Evolutionary conservation across 2,113 vertebrate species (phyloP).

Genomic region (Manacus vitellinus): DNA sequence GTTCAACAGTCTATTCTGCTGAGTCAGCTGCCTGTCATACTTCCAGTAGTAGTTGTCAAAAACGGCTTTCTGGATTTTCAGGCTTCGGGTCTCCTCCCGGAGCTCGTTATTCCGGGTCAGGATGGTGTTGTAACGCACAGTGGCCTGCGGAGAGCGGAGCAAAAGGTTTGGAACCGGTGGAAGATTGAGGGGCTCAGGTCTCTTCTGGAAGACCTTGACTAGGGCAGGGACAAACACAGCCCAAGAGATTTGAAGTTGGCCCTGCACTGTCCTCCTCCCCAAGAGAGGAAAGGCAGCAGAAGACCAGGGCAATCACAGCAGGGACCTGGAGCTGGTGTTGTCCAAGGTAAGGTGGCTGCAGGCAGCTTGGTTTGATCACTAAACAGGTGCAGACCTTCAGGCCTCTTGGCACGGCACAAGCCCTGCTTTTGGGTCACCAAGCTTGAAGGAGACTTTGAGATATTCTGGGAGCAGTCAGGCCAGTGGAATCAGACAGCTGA

Average conservation of each 20-base stretch:
- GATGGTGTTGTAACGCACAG: neutral
- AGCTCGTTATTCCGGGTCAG: neutral
- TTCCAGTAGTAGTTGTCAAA: constrained; percentile 46
- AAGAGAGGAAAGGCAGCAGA: too few relatives aligned
- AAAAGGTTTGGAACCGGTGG: neutral
- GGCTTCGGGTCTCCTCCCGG: neutral
- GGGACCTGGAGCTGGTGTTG: neutral
- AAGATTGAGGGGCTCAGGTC: neutral
- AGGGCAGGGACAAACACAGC: neutral
- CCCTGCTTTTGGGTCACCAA: constrained; percentile 9
- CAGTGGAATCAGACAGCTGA: neutral
- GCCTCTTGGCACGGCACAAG: neutral
- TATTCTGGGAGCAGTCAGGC: neutral
- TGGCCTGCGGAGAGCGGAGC: neutral
- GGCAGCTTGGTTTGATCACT: neutral
- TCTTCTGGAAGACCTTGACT: neutral
- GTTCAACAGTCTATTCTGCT: constrained; percentile 53
- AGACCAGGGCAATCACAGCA: rapidly evolving
- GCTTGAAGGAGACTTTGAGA: constrained; percentile 10
- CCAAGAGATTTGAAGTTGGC: neutral
- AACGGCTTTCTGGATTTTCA: neutral
- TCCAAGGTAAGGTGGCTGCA: neutral
- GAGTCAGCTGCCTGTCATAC: neutral
- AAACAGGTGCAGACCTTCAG: constrained; percentile 23
- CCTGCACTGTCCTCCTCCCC: neutral